Percentiles rank a stretch among this genome's conserved stretches.
These are phyloP conservation scores for Tetraneura akinire DNA, from an alignment of 1,140 invertebrate species.

Conservation along the genomic window DNA sequence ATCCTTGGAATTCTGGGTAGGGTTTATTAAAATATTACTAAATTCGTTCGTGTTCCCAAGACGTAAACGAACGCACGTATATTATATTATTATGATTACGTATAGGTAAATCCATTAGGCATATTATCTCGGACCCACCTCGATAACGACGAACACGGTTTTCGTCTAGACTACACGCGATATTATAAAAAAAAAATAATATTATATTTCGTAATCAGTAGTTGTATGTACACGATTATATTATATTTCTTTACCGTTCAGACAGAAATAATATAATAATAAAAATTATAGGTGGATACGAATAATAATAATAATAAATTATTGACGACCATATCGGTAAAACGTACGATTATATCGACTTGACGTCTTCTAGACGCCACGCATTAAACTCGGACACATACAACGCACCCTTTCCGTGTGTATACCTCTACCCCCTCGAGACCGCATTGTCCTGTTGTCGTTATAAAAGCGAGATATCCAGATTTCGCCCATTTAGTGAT, in stretches of 20 bases:
- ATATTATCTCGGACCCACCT: not conserved
- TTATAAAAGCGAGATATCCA: not conserved
- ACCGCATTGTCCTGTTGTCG: not conserved
- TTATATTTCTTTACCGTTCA: too few relatives aligned
- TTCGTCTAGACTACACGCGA: slow-evolving; percentile 13
- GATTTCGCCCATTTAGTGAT: not conserved
- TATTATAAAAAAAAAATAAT: too few relatives aligned
- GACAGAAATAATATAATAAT: not conserved
- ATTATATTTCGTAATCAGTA: not conserved
- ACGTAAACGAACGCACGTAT: too few relatives aligned
- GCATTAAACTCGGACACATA: not conserved
- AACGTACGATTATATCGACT: not conserved
- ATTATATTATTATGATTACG: too few relatives aligned
- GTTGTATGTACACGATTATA: not conserved
- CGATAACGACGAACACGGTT: not conserved
- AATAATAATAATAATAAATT: not conserved
- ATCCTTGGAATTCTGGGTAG: not conserved
- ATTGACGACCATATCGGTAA: too few relatives aligned
- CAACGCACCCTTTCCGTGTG: too few relatives aligned
- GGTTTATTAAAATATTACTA: not conserved
- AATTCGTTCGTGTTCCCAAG: too few relatives aligned
- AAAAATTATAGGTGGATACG: not conserved
- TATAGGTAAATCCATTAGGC: too few relatives aligned
- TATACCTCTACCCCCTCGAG: too few relatives aligned
- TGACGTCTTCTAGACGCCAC: not conserved